These are phyloP conservation scores for Cephus pulcher DNA, from an alignment of 2,888 invertebrate species.

Conservation along the genomic window DNA sequence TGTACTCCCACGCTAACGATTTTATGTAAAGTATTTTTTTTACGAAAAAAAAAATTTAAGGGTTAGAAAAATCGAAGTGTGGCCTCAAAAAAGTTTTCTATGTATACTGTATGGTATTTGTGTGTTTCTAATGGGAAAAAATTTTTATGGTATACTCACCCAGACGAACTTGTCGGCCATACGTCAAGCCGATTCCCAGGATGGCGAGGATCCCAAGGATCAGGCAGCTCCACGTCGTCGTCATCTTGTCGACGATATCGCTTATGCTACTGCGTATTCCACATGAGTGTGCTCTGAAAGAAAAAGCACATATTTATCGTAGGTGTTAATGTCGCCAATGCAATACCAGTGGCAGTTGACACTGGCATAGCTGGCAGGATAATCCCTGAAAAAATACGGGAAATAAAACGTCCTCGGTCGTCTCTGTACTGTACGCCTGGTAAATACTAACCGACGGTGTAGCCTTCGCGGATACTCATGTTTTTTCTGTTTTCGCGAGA, in stretches of 20 bases:
- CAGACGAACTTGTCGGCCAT: conserved; percentile 45
- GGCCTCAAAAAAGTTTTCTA: too few species aligned
- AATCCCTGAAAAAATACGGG: conserved; percentile 17
- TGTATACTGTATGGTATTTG: too few species aligned
- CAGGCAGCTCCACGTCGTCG: conserved; percentile 48
- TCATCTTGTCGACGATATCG: conserved; percentile 38
- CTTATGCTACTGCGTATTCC: conserved; percentile 36
- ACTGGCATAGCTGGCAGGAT: not conserved
- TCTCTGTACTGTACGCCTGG: not conserved
- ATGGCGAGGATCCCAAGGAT: conserved; percentile 48
- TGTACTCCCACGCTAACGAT: too few species aligned
- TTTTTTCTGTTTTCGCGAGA: not conserved
- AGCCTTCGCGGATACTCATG: not conserved
- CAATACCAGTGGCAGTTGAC: not conserved
- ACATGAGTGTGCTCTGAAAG: conserved; percentile 51
- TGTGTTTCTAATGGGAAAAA: not conserved
- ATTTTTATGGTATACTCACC: conserved; percentile 42
- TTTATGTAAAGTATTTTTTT: too few species aligned
- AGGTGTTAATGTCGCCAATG: not conserved
- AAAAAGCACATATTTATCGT: conserved; percentile 5
- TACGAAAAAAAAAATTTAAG: too few species aligned
- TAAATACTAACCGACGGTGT: not conserved
- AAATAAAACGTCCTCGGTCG: conserved; percentile 4
- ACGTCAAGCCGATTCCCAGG: conserved; percentile 38
- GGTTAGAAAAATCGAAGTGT: too few species aligned